Base-by-base conservation (phyloP, 2,888 invertebrate genomes). In the Raillietiella orientalis region DNA sequence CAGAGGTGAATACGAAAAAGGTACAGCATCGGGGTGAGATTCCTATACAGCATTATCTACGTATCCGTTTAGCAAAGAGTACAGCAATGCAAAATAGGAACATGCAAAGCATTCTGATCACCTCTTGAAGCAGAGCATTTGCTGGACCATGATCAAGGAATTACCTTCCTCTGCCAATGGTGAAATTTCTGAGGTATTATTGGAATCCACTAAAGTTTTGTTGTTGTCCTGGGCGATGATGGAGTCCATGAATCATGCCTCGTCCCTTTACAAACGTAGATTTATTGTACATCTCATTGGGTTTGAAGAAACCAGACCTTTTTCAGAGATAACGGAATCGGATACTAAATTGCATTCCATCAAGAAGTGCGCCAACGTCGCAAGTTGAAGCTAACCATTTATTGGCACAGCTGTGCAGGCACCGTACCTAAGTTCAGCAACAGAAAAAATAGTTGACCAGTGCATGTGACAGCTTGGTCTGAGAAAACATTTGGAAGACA, bases 401-500 rank as follows among this genome's bases (percentile, higher is more conserved):
- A 99, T 45, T 99, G 96, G 90, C 96, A 99, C 44, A 99, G 99
- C 50, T 99, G 93, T 55, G 84, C 79, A 0, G 66, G 66, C 42
- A 66, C 75, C 1, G 72, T 99, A 34, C 62, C 96, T 56, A 64
- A 66, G 0, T 42, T 82, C 25, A 54, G 50, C 25, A 41, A 62
- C 29, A 56, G 57, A 5, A 39, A 46, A 22, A 47, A 47, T 30
- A 60, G 58, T 44, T 41, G 47, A 15, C 42, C 79, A 4, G 62
- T 74, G 2, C 60, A 52, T 35, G 32, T 70, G 14, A 64, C 70
- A 0, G 59, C 53, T 36, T 51, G 50, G 40, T 53, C 74, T 35
- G 90, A 90, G 47, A 55, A 50, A 17, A 61, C 52, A 36, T 69
- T 79, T 47, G 87, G 84, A 2, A 50, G 54, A 28, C 59, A 59